Percentiles rank a stretch among this genome's conserved stretches.
phyloP scores from a whole-genome alignment of 30 jellyfish, hydroid and myxozoan species.

The Turritopsis rubra region DNA sequence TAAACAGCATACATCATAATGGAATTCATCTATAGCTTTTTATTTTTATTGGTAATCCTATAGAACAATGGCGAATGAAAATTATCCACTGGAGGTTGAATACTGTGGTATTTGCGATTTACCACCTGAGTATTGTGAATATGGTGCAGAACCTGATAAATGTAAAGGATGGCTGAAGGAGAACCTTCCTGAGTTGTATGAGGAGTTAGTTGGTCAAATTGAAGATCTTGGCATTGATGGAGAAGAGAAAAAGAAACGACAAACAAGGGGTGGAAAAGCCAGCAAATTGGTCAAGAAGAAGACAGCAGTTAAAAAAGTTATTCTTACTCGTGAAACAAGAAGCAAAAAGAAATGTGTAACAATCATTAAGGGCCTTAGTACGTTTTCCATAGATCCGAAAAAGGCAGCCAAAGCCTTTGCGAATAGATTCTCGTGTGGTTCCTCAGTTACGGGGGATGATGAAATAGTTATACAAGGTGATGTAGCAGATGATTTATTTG shows the following conservation, averaged over 20 bases:
- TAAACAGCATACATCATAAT: too few relatives aligned
- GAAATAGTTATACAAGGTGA: slow-evolving; percentile 98
- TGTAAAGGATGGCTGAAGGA: slow-evolving; percentile 95
- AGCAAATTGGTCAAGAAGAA: slow-evolving; percentile 72
- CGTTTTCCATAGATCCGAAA: slow-evolving; percentile 82
- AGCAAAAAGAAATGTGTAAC: slow-evolving; percentile 93
- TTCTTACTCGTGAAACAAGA: slow-evolving; percentile 68
- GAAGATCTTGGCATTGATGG: slow-evolving; percentile 64
- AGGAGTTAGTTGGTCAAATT: slow-evolving; percentile 38
- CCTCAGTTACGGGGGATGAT: slow-evolving; percentile 98
- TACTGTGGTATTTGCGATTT: slow-evolving; percentile 80
- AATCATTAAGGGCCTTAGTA: slow-evolving; percentile 72
- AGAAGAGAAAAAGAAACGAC: slow-evolving; percentile 79
- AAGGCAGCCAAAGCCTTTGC: slow-evolving; percentile 97
- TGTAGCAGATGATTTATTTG: slow-evolving; percentile 87
- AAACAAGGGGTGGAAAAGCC: slow-evolving; percentile 94
- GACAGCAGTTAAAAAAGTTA: slow-evolving; percentile 76
- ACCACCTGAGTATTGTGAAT: slow-evolving; percentile 97
- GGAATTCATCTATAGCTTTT: too few relatives aligned
- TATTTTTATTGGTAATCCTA: too few relatives aligned
- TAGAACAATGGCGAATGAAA: slow-evolving; percentile 1
- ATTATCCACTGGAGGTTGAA: slow-evolving; percentile 48
- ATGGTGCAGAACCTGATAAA: slow-evolving; percentile 90
- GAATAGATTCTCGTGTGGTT: slow-evolving; percentile 95
- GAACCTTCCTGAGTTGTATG: slow-evolving; percentile 66